Base-by-base conservation (phyloP, 1,140 invertebrate genomes). In the Wiebesia pumilae region DNA sequence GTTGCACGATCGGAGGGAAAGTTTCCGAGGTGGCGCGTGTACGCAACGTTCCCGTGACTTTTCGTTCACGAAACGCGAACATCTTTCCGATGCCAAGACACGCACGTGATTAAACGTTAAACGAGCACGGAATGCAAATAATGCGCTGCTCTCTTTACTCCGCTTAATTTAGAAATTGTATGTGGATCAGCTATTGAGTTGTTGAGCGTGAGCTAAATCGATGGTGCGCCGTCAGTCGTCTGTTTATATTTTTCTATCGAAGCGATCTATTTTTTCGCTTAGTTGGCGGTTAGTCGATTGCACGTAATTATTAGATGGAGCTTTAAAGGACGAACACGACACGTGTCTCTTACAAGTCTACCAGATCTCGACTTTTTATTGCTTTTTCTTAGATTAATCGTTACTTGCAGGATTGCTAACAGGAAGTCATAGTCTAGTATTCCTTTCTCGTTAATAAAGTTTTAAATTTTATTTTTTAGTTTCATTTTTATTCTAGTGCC, bases 161-260 rank as follows among this genome's bases (percentile, higher is more conserved):
- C 21, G 54, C 47, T 78, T 78, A 54, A 78, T 54, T 78, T 78
- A 78, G 77, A 54, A n/a, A 35, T 6, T 33, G n/a, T 43, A 75
- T 43, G 9, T 75, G 27, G 71, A 75, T 75, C 38, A 43, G 4
- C 21, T 38, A 21, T 73, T 4, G 3, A 62, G 69, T 30, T 3
- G 30, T 24, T 30, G 30, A 67, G 65, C 14, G 14, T 21, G 33
- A 38, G 24, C 16, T 38, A 3, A 71, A 10, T 6, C 14, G 7
- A 14, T 3, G 16, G 6, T 24, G 35, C 0, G 19, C 12, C 33
- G 21, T 71, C 16, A 71, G 21, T 35, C 69, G 69, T 4, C 35
- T 62, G 21, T 27, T 24, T 62, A 62, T 62, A 69, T 33, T 69
- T 69, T 69, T 69, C 33, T 7, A 62, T 62, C 24, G 24, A 62